A percentile compares a stretch with the other conserved stretches of the same genome.
phyloP scores from a whole-genome alignment of 30 jellyfish, hydroid and myxozoan species.

The Rhopilema esculentum region DNA sequence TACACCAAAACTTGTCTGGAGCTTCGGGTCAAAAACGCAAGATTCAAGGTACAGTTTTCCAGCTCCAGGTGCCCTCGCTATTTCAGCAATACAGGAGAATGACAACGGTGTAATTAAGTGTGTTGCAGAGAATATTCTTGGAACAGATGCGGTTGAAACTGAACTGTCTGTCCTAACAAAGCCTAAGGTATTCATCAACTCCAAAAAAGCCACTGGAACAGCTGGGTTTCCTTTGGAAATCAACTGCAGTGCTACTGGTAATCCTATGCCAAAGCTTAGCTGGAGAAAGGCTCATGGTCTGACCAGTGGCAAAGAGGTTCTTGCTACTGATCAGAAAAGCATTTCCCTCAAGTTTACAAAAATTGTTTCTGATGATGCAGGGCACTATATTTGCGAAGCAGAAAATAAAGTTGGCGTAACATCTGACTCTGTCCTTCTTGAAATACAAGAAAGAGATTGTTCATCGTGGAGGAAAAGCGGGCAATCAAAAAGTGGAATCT shows the following conservation, averaged over 20 bases:
- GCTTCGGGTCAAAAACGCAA: neutral
- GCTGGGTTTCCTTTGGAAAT: conserved; percentile 1
- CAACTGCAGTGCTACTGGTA: conserved; percentile 32
- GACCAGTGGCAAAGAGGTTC: conserved; percentile 9
- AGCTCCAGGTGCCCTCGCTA: conserved; percentile 10
- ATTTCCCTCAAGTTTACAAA: neutral
- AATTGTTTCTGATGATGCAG: neutral
- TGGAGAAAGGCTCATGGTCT: conserved; percentile 21
- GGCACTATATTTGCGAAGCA: conserved; percentile 24
- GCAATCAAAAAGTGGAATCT: neutral
- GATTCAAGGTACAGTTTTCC: conserved; percentile 41
- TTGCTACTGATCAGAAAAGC: neutral
- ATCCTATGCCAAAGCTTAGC: conserved; percentile 7
- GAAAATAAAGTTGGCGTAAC: neutral
- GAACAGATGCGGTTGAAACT: conserved; percentile 24
- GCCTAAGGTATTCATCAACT: conserved; percentile 12
- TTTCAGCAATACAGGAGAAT: neutral
- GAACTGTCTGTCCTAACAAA: conserved; percentile 35
- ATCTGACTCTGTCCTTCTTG: neutral
- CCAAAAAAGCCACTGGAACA: neutral
- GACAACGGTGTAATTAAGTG: conserved; percentile 28
- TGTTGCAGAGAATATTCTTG: conserved; percentile 35
- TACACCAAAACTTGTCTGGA: conserved; percentile 8
- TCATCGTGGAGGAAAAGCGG: neutral
- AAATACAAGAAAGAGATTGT: conserved; percentile 7